Evolutionary conservation across 2,888 invertebrate species (phyloP), one percentile per base, ranked within the genome.

Genomic region (Gisinianus flammeolus): DNA sequence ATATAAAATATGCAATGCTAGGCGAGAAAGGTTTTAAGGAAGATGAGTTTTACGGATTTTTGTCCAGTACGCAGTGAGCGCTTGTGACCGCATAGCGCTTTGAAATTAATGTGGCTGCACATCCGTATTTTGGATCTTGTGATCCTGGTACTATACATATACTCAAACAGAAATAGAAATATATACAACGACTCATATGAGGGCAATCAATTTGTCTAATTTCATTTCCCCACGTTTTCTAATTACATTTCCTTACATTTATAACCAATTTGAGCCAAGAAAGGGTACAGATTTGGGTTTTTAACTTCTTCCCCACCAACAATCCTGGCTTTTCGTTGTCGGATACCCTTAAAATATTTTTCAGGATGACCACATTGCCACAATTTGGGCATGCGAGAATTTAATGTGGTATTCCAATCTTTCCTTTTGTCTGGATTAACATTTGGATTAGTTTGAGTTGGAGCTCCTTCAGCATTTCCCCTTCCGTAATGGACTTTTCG

Each of bases 61-160:
- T 4, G 58, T 56, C 33, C 10, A 62, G 28, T 4, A 74, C 52
- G 22, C 74, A 74, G 26, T 74, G 74, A 19, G 74, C 74, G 30
- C 35, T 35, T 10, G 74, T 74, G 6, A 74, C 30, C 6, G 67
- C 30, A 66, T 66, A 74, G 0, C 66, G 66, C 26, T 24, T 66
- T 0, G 74, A 66, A 52, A 74, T 66, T 5, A 74, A 16, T 0
- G 74, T 52, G 2, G 44, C 66, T 1, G 52, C 66, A 54, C 74
- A 74, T n/a, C 44, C 26, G 67, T 52, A 64, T 10, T 10, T 26
- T 62, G 22, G 24, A 24, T 12, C 28, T n/a, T n/a, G n/a, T n/a
- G n/a, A n/a, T n/a, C n/a, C n/a, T n/a, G n/a, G n/a, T n/a, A n/a
- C n/a, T n/a, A n/a, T n/a, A n/a, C n/a, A n/a, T n/a, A n/a, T n/a